Percentiles rank a stretch among this genome's conserved stretches.
Evolutionary conservation across 30 jellyfish, hydroid and myxozoan species (phyloP).

Genomic region (Cassiopea andromeda): DNA sequence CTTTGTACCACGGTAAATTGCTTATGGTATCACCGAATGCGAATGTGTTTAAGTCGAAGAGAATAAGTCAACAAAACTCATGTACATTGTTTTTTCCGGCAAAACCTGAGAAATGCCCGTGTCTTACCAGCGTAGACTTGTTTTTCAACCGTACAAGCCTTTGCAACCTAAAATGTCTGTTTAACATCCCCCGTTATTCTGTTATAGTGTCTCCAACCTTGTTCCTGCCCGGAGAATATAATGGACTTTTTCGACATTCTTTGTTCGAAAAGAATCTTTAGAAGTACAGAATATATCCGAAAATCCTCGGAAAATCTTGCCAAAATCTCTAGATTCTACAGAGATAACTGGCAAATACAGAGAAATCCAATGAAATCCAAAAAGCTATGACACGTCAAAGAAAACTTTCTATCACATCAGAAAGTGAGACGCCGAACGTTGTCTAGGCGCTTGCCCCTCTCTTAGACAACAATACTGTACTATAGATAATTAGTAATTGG

Average conservation of each 20-base stretch:
- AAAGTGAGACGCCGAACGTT: too few relatives aligned
- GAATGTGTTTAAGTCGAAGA: slow-evolving; percentile 46
- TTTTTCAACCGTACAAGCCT: not conserved
- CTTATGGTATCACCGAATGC: slow-evolving; percentile 29
- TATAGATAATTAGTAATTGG: too few relatives aligned
- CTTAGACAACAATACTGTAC: too few relatives aligned
- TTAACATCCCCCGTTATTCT: too few relatives aligned
- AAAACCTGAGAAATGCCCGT: slow-evolving; percentile 24
- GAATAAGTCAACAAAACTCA: slow-evolving; percentile 35
- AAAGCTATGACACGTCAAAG: not conserved
- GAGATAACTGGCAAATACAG: not conserved
- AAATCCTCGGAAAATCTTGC: slow-evolving; percentile 2
- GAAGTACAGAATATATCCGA: not conserved
- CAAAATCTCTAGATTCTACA: not conserved
- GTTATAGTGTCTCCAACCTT: not conserved
- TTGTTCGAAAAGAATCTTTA: not conserved
- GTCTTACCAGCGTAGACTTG: slow-evolving; percentile 41
- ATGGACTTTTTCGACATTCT: not conserved
- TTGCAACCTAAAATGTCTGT: too few relatives aligned
- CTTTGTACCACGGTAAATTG: slow-evolving; percentile 30
- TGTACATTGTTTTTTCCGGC: slow-evolving; percentile 65
- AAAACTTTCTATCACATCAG: too few relatives aligned
- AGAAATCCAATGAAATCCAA: not conserved
- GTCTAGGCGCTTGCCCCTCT: too few relatives aligned
- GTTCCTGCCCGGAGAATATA: not conserved